Base-by-base conservation (phyloP, 2,888 invertebrate genomes). In the Amphipyra tragopoginis region DNA sequence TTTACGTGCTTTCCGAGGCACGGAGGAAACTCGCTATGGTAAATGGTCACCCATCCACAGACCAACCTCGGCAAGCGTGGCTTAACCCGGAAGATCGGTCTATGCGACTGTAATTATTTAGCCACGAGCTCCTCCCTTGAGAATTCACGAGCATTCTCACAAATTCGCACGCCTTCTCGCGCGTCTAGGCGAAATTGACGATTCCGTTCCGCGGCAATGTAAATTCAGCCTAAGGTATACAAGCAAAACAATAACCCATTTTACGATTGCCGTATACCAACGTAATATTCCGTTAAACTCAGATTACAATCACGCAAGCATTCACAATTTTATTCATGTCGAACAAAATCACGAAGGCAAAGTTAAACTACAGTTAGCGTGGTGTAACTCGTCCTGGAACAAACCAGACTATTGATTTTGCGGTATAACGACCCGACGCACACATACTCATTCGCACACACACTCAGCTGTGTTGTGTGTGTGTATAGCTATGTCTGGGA, bases 361-460 rank as follows among this genome's bases (percentile, higher is more conserved):
- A 26, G 33, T 4, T 43, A 42, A 75, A 65, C 68, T 38, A 21
- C 29, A 39, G 59, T 75, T 75, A 67, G 10, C 0, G 3, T 8
- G 45, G 79, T 72, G n/a, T 13, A 42, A 72, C 48, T 52, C 67
- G 49, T 60, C 65, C 75, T 75, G 67, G 72, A 77, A 45, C 57
- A 44, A 60, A 62, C 70, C 82, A 85, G 85, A 82, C 82, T 70
- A 86, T 86, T 81, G 86, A 86, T 86, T 79, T 68, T 62, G 63
- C 42, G 56, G 64, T 73, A 60, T 59, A 60, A 68, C 76, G 77
- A 81, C 76, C 82, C 56, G 49, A 66, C 77, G 53, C 55, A 73
- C 65, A 61, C 59, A 51, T 6, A 5, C 39, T 50, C 2, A 11
- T 6, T 14, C n/a, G 57, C 40, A 29, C 33, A 47, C 42, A 61